phyloP scores from a whole-genome alignment of 2,888 invertebrate species.

The Drosophila birchii region DNA sequence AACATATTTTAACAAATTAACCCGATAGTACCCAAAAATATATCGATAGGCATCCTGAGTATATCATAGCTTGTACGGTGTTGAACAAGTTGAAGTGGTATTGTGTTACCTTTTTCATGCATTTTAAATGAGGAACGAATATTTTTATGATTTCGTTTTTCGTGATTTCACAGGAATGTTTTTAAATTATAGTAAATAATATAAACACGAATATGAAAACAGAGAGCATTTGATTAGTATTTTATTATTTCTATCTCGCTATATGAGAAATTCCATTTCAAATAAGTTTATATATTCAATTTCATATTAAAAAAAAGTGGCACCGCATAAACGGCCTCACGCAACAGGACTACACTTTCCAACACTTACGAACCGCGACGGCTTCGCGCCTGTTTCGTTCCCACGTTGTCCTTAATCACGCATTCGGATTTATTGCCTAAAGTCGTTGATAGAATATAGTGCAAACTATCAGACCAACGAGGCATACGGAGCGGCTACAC shows the following conservation, averaged over 20 bases:
- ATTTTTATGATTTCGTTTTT: neutral
- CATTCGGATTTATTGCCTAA: conserved; percentile 2
- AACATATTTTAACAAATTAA: neutral
- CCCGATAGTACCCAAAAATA: neutral
- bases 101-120: conserved; percentile 2
- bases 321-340: conserved; percentile 6
- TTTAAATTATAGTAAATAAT: too few relatives aligned
- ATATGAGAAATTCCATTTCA: too few relatives aligned
- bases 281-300: neutral
- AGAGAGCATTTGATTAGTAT: neutral
- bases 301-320: neutral
- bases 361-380: conserved; percentile 21
- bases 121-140: neutral
- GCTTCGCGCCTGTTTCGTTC: conserved; percentile 20
- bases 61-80: neutral
- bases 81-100: conserved; percentile 3
- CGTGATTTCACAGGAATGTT: neutral
- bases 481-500: too few relatives aligned
- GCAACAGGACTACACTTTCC: conserved; percentile 20
- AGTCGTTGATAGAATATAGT: neutral
- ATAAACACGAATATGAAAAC: too few relatives aligned
- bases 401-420: conserved; percentile 30
- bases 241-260: neutral
- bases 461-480: neutral
- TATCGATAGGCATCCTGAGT: neutral